phyloP scores from a whole-genome alignment of 2,113 vertebrate species.

The Plotosus lineatus region DNA sequence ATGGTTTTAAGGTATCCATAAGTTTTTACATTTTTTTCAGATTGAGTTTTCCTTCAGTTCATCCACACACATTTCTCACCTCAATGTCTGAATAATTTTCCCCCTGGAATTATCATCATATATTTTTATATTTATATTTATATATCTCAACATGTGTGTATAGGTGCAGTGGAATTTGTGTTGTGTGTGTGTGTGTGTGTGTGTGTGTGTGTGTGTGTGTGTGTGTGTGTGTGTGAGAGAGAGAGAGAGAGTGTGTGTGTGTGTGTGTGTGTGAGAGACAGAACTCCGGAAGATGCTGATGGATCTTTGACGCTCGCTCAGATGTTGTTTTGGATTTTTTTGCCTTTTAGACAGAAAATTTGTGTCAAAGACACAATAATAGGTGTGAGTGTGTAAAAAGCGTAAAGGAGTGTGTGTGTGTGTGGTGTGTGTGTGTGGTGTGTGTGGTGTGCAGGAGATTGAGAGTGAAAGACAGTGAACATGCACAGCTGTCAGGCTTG shows the following conservation, averaged over 20 bases:
- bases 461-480: too few species aligned
- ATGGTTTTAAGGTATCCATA: conserved; percentile 3
- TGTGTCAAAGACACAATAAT: not conserved
- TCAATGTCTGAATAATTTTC: not conserved
- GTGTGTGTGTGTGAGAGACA: not conserved
- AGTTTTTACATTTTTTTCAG: not conserved
- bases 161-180: not conserved
- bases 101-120: not conserved
- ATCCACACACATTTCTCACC: not conserved
- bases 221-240: not conserved
- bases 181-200: too few species aligned
- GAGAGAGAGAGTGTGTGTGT: not conserved
- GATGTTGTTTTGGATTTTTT: not conserved
- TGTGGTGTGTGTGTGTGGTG: not conserved
- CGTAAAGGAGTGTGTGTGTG: not conserved
- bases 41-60: not conserved
- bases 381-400: not conserved
- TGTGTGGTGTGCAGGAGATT: conserved; percentile 8
- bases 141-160: not conserved
- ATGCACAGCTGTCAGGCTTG: too few species aligned
- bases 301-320: not conserved
- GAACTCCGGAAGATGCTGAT: not conserved
- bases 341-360: not conserved
- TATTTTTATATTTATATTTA: not conserved
- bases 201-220: not conserved